Evolutionary conservation across 2,888 invertebrate genomes (phyloP), one percentile per base, ranked within the genome.

Genomic region (Sarcophaga variegata): DNA sequence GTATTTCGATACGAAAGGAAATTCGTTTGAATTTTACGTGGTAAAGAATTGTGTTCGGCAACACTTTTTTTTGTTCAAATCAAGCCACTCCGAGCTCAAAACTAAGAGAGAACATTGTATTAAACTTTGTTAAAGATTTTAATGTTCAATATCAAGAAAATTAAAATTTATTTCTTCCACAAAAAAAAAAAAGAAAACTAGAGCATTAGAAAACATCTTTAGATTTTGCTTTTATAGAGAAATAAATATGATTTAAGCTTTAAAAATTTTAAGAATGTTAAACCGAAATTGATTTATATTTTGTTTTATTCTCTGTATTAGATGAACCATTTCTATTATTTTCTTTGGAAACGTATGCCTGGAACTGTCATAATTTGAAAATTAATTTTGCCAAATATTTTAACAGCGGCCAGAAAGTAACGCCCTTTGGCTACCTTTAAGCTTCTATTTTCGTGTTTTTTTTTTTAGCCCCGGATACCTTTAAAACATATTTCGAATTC

Each of bases 351-450:
- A n/a, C 20, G 70, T 84, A 81, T 84, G 82, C 84, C 87, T 87
- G 84, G 81, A 87, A 82, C 87, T 87, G 87, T 87, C 87, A 87
- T 87, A 87, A 84, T 82, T 87, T 69, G 62, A 79, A 87, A 87
- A 87, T 87, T 87, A 87, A 87, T 87, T 84, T 86, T 77, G 69
- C 71, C 87, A 84, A 76, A 84, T 77, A 84, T 80, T 84, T 66
- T 47, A 45, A 80, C 70, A 62, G 66, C 64, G 71, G 69, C 62
- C 14, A 81, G 66, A 83, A 79, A 37, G 87, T 82, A 84, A 87
- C 87, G 87, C 87, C 87, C 87, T 87, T 87, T 84, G 67, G 87
- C 87, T 87, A 87, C 87, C 84, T 84, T 87, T 86, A 80, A 54
- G 66, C 54, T 54, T 14, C 12, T 10, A 22, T 11, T 59, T 45